phyloP scores from a whole-genome alignment of 2,888 invertebrate species.

The Phengaris alcon region DNA sequence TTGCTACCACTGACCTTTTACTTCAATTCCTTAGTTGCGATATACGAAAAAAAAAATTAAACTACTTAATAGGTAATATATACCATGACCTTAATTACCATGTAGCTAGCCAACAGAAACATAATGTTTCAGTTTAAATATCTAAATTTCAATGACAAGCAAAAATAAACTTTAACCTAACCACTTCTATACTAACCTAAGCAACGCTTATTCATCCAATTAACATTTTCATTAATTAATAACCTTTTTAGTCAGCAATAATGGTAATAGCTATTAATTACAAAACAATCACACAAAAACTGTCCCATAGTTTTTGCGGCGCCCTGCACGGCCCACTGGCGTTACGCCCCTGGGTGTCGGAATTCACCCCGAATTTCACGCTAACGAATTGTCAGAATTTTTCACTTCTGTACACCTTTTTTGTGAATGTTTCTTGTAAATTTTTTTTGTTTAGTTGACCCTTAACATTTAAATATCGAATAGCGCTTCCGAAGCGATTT shows the following conservation, averaged over 20 bases:
- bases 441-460: slow-evolving; percentile 8
- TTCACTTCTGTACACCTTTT: slow-evolving; percentile 37
- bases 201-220: not conserved
- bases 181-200: too few species aligned
- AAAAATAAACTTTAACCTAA: too few species aligned
- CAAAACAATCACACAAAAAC: not conserved
- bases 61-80: too few species aligned
- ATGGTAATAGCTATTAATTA: not conserved
- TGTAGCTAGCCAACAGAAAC: too few species aligned
- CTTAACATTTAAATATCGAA: slow-evolving; percentile 5
- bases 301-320: slow-evolving; percentile 21
- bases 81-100: too few species aligned
- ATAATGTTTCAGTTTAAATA: too few species aligned
- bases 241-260: not conserved
- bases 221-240: not conserved
- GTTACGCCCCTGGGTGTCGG: slow-evolving; percentile 49
- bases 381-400: slow-evolving; percentile 68
- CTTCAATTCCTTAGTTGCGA: too few species aligned
- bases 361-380: slow-evolving; percentile 58
- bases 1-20: too few species aligned
- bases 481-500: not conserved
- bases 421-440: slow-evolving; percentile 1
- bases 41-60: too few species aligned
- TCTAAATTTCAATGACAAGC: too few species aligned
- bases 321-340: slow-evolving; percentile 45